Percentiles rank a stretch among this genome's conserved stretches.
Evolutionary conservation across 2,113 vertebrate genomes (phyloP).

Genomic region (Anas platyrhynchos): DNA sequence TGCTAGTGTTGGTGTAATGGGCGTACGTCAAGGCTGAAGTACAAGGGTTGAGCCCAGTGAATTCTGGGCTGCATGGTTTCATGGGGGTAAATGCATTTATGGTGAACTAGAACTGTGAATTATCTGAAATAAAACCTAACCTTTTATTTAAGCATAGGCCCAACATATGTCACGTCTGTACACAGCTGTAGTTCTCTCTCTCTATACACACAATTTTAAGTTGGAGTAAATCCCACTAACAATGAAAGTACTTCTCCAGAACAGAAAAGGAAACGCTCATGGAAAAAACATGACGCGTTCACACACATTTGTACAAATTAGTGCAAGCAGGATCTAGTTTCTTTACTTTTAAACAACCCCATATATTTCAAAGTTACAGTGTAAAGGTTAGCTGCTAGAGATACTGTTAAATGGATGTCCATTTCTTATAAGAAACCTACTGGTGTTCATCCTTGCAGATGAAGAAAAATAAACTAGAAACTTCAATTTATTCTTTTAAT

Average conservation of each 20-base stretch:
- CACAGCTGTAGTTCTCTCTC: rapidly evolving
- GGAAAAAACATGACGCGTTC: background rate
- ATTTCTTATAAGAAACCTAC: background rate
- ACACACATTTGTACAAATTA: background rate
- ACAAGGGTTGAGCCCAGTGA: background rate
- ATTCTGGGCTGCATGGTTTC: background rate
- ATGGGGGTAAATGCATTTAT: background rate
- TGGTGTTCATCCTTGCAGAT: background rate
- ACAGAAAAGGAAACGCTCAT: background rate
- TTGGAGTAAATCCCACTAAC: background rate
- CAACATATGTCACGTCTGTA: background rate
- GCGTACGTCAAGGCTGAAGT: background rate
- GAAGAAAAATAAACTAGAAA: background rate
- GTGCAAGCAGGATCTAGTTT: background rate
- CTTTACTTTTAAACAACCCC: background rate
- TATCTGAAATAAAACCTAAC: background rate
- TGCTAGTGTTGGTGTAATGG: rapidly evolving
- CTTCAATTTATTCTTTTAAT: background rate
- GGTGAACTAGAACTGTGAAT: background rate
- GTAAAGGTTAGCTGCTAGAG: background rate
- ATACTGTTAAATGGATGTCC: background rate
- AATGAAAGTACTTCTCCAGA: background rate
- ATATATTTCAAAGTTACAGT: background rate
- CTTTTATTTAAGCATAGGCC: background rate
- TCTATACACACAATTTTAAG: background rate